Conservation (phyloP, 2,797 vertebrate species). For the Anguilla pacifica region DNA sequence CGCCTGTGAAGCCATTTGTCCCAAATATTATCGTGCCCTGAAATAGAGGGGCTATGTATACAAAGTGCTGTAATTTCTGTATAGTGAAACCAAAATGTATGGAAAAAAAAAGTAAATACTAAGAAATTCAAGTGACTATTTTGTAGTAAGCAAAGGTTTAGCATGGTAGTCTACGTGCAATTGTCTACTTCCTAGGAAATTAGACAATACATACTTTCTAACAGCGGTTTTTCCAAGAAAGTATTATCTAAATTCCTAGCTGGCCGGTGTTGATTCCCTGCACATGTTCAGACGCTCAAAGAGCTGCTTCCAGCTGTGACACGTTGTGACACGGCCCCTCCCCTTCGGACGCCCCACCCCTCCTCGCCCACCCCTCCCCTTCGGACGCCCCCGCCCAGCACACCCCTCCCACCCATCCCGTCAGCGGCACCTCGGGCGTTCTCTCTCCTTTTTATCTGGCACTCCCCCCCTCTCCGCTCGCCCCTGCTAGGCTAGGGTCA, state of each 20-base stretch:
- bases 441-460: background rate
- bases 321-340: background rate
- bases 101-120: too few species aligned
- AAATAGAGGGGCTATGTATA: too few species aligned
- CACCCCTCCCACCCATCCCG: background rate
- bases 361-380: background rate
- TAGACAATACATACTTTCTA: too few species aligned
- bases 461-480: background rate
- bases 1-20: too few species aligned
- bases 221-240: too few species aligned
- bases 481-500: slow-evolving; percentile 1
- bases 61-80: too few species aligned
- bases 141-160: too few species aligned
- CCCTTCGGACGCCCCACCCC: background rate
- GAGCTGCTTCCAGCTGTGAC: background rate
- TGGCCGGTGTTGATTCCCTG: background rate
- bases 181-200: too few species aligned
- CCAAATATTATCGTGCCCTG: too few species aligned
- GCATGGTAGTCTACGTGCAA: too few species aligned
- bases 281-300: background rate
- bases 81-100: too few species aligned
- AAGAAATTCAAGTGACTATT: too few species aligned
- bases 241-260: background rate
- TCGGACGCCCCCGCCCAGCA: background rate
- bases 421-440: background rate